phyloP scores from a whole-genome alignment of 1,140 invertebrate species.

The Drosophila tropicalis region DNA sequence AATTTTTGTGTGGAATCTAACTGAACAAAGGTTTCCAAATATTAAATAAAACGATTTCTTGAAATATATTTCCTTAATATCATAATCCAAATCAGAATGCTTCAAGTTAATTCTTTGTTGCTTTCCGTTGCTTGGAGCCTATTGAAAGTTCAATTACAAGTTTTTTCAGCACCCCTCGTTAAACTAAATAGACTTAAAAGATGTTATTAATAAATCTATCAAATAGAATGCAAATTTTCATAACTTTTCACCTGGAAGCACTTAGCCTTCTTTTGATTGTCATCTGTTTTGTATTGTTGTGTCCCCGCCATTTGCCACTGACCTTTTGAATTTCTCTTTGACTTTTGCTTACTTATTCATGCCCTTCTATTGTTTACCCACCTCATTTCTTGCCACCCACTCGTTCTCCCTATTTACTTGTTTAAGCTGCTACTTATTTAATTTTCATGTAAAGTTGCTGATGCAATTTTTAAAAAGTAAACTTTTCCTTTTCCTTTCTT shows the following conservation, averaged over 20 bases:
- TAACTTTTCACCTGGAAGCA: conserved; percentile 11
- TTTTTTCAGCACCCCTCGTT: background rate
- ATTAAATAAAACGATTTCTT: no score
- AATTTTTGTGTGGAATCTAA: no score
- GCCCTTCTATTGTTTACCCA: conserved; percentile 15
- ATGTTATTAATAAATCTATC: conserved; percentile 12
- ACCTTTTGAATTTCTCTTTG: conserved; percentile 11
- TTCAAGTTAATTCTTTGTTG: no score
- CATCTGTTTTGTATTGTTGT: background rate
- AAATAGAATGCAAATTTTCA: conserved; percentile 10
- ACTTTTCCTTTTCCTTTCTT: conserved; percentile 20
- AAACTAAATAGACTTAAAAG: background rate
- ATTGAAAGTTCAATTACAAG: no score
- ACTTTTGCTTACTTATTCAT: conserved; percentile 9
- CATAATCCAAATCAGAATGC: no score
- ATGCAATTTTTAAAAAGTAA: conserved; percentile 28
- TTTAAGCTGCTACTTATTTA: conserved; percentile 78
- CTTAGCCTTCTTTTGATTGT: conserved; percentile 3
- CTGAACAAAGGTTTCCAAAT: no score
- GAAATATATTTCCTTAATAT: no score
- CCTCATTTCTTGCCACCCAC: background rate
- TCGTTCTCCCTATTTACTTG: conserved; percentile 41
- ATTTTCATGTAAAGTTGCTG: conserved; percentile 75
- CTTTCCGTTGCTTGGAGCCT: no score
- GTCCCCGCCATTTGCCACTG: conserved; percentile 8